Conservation (phyloP, 30 jellyfish, hydroid and myxozoan genomes). For the Hydra vulgaris region DNA sequence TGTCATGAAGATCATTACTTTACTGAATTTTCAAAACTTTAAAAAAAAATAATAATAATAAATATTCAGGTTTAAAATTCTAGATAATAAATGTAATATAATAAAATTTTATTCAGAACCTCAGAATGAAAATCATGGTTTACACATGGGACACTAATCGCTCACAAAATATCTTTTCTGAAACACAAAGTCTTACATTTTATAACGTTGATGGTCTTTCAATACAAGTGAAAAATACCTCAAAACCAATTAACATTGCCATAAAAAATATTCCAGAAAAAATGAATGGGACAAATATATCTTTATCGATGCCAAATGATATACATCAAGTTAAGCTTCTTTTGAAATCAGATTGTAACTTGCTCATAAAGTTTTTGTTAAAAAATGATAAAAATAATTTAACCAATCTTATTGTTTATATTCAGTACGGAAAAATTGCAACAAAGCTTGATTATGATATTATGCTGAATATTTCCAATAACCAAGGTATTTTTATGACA, state of each 20-base stretch:
- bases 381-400: constrained; percentile 27
- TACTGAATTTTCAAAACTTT: too few relatives aligned
- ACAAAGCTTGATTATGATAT: constrained; percentile 43
- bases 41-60: too few relatives aligned
- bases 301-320: constrained; percentile 5
- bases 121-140: too few relatives aligned
- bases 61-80: too few relatives aligned
- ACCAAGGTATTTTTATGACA: background rate
- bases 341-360: background rate
- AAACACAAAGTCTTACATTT: background rate
- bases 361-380: background rate
- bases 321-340: background rate
- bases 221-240: background rate
- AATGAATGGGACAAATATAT: background rate
- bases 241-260: constrained; percentile 5
- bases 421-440: constrained; percentile 67
- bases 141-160: background rate
- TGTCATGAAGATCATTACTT: too few relatives aligned
- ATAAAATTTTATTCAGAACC: too few relatives aligned
- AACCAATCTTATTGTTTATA: constrained; percentile 40
- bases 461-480: background rate
- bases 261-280: constrained; percentile 3
- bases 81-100: too few relatives aligned
- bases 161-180: background rate
- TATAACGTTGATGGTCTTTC: background rate